Evolutionary conservation across 1,140 invertebrate genomes (phyloP).

Genomic region (Latrodectus geometricus): DNA sequence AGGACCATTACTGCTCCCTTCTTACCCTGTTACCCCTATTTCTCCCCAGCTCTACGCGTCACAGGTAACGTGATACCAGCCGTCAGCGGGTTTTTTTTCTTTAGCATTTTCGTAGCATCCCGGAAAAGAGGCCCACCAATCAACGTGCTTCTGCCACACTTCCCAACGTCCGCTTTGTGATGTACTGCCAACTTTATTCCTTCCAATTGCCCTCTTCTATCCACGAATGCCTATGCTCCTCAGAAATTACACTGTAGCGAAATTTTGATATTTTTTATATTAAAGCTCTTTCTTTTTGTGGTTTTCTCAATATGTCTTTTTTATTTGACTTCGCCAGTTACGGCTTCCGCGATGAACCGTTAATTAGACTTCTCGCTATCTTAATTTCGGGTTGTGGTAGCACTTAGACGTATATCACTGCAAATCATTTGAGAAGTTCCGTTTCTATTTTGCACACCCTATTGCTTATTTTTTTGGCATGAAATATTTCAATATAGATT

Average conservation of each 20-base stretch:
- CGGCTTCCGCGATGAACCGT: background rate
- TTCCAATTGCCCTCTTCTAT: background rate
- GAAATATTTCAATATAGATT: too few species aligned
- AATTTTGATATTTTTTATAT: background rate
- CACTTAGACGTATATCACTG: background rate
- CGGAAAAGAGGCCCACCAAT: constrained; percentile 8
- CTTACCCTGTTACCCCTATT: constrained; percentile 35
- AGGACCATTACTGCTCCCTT: constrained; percentile 47
- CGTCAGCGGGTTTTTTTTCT: constrained; percentile 45
- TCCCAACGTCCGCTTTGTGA: constrained; percentile 21
- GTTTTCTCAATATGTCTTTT: background rate
- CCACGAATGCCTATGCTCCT: background rate
- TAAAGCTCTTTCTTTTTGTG: background rate
- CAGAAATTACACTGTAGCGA: background rate
- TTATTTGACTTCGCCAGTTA: background rate
- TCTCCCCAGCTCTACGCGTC: constrained; percentile 38
- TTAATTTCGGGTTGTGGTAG: background rate
- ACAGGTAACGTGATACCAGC: constrained; percentile 52
- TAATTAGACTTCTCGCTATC: background rate
- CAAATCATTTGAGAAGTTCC: too few species aligned
- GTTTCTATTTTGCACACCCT: too few species aligned
- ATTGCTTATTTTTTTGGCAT: too few species aligned
- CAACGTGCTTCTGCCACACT: constrained; percentile 18
- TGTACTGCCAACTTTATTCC: constrained; percentile 47
- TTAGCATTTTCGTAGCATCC: constrained; percentile 20